These are phyloP conservation scores for Solea senegalensis DNA, from an alignment of 2,113 vertebrate species.

Conservation along the genomic window DNA sequence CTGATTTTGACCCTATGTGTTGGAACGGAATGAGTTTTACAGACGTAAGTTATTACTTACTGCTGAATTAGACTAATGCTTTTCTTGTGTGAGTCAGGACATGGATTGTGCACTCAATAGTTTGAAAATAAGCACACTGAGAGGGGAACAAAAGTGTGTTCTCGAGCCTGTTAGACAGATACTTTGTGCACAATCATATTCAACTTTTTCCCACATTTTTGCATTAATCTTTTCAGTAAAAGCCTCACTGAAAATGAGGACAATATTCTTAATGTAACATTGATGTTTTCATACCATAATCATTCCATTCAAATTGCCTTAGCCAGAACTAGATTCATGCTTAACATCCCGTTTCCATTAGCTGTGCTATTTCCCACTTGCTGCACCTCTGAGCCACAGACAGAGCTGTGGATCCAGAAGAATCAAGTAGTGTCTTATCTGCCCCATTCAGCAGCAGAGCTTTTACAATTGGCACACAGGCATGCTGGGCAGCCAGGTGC, in stretches of 20 bases:
- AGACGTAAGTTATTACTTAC: too few relatives aligned
- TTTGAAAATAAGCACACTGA: too few relatives aligned
- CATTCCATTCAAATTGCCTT: not conserved
- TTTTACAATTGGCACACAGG: conserved; percentile 79
- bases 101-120: too few relatives aligned
- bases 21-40: not conserved
- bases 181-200: not conserved
- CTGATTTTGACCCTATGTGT: conserved; percentile 29
- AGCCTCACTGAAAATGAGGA: not conserved
- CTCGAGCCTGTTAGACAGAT: not conserved
- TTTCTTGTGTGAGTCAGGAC: too few relatives aligned
- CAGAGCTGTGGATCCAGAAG: conserved; percentile 78
- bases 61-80: too few relatives aligned
- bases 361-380: conserved; percentile 72
- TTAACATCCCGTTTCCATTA: conserved; percentile 64
- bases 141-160: too few relatives aligned
- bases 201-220: not conserved
- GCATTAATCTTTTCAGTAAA: not conserved
- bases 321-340: not conserved
- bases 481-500: conserved; percentile 84
- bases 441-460: conserved; percentile 83
- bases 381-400: conserved; percentile 77
- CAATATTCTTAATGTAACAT: not conserved
- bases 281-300: conserved; percentile 1
- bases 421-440: conserved; percentile 68